These are phyloP conservation scores for Epinotia brunnichana DNA, from an alignment of 2,888 invertebrate species.

Conservation along the genomic window DNA sequence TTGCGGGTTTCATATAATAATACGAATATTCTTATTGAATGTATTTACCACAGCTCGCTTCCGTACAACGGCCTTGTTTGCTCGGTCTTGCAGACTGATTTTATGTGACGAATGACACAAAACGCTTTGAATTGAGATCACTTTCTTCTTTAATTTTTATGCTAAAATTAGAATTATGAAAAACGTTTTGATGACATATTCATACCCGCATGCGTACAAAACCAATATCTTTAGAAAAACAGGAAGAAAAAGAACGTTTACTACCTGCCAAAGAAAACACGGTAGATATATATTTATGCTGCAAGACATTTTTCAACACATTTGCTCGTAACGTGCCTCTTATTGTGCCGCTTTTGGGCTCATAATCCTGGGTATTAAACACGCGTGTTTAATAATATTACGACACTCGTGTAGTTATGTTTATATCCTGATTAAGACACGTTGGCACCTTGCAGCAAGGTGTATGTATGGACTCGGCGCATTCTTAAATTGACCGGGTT, in stretches of 20 bases:
- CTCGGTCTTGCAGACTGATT: neutral
- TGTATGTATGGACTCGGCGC: no score
- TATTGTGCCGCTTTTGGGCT: no score
- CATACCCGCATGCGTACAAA: neutral
- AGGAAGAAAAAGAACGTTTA: neutral
- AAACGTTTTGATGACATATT: no score
- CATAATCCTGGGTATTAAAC: no score
- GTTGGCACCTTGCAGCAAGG: no score
- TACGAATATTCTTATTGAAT: slow-evolving; percentile 69
- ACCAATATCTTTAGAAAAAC: neutral
- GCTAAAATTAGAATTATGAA: no score
- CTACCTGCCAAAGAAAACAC: slow-evolving; percentile 23
- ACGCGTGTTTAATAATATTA: no score
- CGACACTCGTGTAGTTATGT: no score
- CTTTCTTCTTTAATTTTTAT: no score
- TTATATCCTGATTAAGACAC: no score
- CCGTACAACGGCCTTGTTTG: slow-evolving; percentile 49
- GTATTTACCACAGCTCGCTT: slow-evolving; percentile 60
- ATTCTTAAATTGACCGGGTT: no score
- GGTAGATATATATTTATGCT: slow-evolving; percentile 10
- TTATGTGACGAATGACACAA: neutral
- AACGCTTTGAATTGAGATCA: neutral
- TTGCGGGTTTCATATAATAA: slow-evolving; percentile 68
- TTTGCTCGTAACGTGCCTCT: no score
- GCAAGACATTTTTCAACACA: neutral